These are phyloP conservation scores for Menidia menidia DNA, from an alignment of 2,797 vertebrate genomes.

Conservation along the genomic window DNA sequence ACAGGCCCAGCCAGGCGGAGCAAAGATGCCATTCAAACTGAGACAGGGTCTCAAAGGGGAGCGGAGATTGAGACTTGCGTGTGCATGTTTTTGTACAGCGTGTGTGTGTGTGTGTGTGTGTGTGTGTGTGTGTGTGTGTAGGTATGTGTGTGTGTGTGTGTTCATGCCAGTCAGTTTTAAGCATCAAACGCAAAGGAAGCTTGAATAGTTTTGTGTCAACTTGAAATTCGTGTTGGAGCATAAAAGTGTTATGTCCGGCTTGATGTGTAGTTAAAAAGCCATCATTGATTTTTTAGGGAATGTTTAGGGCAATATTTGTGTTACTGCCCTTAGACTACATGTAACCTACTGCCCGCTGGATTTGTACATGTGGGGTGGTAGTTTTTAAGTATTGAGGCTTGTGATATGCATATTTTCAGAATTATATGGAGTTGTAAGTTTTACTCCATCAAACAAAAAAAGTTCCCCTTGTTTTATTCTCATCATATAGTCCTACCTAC, in stretches of 20 bases:
- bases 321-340: slow-evolving; percentile 4
- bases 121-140: slow-evolving; percentile 27
- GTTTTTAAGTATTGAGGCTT: background rate
- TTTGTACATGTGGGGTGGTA: too few relatives aligned
- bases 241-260: background rate
- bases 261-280: background rate
- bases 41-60: slow-evolving; percentile 63
- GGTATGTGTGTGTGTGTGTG: slow-evolving; percentile 11
- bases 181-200: slow-evolving; percentile 16
- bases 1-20: slow-evolving; percentile 68
- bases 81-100: slow-evolving; percentile 19
- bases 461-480: background rate
- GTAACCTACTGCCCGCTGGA: background rate
- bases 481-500: background rate
- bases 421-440: background rate
- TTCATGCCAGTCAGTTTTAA: slow-evolving; percentile 38
- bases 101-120: slow-evolving; percentile 5
- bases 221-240: background rate
- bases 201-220: slow-evolving; percentile 25
- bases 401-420: background rate
- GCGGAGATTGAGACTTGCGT: slow-evolving; percentile 35
- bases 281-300: background rate
- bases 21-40: slow-evolving; percentile 74
- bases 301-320: slow-evolving; percentile 7
- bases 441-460: background rate